phyloP scores from a whole-genome alignment of 2,113 vertebrate genomes.

The Monopterus albus region DNA sequence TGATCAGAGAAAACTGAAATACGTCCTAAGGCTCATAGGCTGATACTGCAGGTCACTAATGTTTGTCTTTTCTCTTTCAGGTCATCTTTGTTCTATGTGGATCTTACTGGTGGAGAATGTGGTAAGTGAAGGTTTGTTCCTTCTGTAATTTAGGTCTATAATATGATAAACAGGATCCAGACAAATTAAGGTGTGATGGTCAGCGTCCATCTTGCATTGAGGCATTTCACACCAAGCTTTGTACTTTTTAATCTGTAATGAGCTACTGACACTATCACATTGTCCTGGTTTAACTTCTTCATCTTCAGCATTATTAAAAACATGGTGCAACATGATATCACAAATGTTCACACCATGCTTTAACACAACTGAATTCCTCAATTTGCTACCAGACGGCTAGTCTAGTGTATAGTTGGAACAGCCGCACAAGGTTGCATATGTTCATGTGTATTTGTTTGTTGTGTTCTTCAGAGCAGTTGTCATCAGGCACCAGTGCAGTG shows the following conservation, averaged over 20 bases:
- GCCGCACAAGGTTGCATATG: background rate
- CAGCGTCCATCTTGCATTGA: background rate
- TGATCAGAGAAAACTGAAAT: background rate
- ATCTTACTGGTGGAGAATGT: constrained; percentile 87
- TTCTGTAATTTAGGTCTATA: background rate
- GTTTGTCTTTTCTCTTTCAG: constrained; percentile 70
- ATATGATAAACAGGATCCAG: background rate
- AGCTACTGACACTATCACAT: too few relatives aligned
- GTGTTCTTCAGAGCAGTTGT: constrained; percentile 86
- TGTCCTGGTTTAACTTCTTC: too few relatives aligned
- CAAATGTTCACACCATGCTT: too few relatives aligned
- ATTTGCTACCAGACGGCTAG: background rate
- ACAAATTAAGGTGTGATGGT: background rate
- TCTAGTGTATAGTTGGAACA: background rate
- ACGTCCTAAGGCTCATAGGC: background rate
- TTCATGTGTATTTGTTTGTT: constrained; percentile 16
- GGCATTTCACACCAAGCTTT: too few relatives aligned
- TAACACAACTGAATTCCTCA: background rate
- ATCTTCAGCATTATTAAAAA: too few relatives aligned
- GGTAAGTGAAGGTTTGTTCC: constrained; percentile 80
- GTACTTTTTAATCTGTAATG: too few relatives aligned
- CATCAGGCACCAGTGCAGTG: constrained; percentile 80
- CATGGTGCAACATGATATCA: too few relatives aligned
- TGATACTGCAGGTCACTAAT: background rate
- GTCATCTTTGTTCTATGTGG: constrained; percentile 91